Evolutionary conservation across 2,888 invertebrate species (phyloP).

Genomic region (Galeruca laticollis): DNA sequence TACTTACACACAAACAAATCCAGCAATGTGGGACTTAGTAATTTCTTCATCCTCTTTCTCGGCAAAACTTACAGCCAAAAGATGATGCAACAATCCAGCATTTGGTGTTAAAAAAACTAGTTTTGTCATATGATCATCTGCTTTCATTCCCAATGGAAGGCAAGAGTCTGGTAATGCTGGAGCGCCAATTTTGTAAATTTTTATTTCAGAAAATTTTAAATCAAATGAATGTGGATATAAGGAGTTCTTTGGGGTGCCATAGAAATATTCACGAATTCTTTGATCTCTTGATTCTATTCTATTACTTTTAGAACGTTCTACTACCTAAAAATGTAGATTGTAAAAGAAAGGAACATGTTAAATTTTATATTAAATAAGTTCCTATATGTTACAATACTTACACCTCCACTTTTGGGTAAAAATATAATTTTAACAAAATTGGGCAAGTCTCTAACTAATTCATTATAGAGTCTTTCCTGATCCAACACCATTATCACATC

Average conservation of each 20-base stretch:
- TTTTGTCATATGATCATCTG: conserved; percentile 91
- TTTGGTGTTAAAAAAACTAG: conserved; percentile 85
- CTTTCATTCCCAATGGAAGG: conserved; percentile 96
- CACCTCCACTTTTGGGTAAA: conserved; percentile 90
- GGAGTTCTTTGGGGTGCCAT: conserved; percentile 79
- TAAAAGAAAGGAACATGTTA: conserved; percentile 15
- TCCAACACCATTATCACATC: conserved; percentile 95
- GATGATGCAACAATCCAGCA: conserved; percentile 84
- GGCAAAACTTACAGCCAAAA: conserved; percentile 91
- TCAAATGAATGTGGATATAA: conserved; percentile 96
- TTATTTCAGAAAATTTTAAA: conserved; percentile 89
- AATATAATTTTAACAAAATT: conserved; percentile 87
- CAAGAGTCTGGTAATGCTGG: conserved; percentile 94
- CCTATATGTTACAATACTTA: conserved; percentile 68
- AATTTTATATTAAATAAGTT: conserved; percentile 19
- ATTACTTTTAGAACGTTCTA: conserved; percentile 81
- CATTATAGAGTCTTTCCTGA: conserved; percentile 95
- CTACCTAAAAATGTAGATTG: conserved; percentile 72
- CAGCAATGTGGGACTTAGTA: conserved; percentile 87
- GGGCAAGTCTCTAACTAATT: conserved; percentile 93
- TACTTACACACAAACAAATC: conserved; percentile 93
- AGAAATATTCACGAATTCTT: conserved; percentile 94
- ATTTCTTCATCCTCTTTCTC: conserved; percentile 86
- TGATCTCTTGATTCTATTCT: conserved; percentile 83
- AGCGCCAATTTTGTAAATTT: conserved; percentile 94